These are phyloP conservation scores for Isurus oxyrinchus DNA, from an alignment of 2,113 vertebrate genomes.

Conservation along the genomic window DNA sequence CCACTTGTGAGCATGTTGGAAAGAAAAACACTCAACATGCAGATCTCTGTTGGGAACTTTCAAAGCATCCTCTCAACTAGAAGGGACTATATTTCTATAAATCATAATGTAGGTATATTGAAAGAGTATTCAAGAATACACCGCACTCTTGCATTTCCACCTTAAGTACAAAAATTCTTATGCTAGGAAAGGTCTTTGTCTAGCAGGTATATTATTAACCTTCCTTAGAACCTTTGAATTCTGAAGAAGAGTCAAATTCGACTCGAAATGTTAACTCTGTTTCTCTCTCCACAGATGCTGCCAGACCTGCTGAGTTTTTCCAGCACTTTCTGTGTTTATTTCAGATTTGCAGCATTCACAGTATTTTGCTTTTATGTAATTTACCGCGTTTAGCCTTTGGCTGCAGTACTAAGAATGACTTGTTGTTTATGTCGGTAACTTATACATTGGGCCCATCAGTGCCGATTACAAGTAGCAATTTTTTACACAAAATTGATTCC, in stretches of 20 bases:
- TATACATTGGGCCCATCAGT: constrained; percentile 50
- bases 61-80: not conserved
- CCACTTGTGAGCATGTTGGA: not conserved
- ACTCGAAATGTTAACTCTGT: not conserved
- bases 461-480: constrained; percentile 41
- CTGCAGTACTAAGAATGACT: constrained; percentile 50
- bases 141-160: not conserved
- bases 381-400: constrained; percentile 60
- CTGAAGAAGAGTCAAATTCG: not conserved
- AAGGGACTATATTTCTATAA: not conserved
- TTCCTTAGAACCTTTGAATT: not conserved
- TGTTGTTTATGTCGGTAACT: constrained; percentile 45
- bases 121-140: not conserved
- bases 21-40: not conserved
- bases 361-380: constrained; percentile 43
- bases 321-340: not conserved
- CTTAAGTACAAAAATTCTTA: not conserved
- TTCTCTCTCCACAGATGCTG: not conserved
- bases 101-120: not conserved
- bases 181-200: constrained; percentile 51
- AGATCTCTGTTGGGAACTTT: not conserved
- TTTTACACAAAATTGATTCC: constrained; percentile 16
- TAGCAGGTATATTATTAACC: constrained; percentile 60
- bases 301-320: not conserved
- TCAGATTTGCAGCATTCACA: too few relatives aligned